A percentile compares a stretch with the other conserved stretches of the same genome.
Conservation (phyloP, 2,797 vertebrate genomes). For the Danio tinwini region DNA sequence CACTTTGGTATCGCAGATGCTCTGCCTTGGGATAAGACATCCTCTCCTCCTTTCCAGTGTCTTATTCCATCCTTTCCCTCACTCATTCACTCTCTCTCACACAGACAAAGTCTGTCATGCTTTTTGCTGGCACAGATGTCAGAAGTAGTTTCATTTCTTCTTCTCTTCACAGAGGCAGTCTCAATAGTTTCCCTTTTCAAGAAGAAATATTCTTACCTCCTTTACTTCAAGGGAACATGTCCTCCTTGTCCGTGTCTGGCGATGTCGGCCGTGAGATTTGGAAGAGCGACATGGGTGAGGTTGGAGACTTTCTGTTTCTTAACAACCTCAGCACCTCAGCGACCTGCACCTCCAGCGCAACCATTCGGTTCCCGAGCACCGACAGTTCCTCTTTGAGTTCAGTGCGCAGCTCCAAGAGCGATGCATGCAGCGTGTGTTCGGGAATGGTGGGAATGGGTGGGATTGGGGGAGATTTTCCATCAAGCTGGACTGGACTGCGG, state of each 20-base stretch:
- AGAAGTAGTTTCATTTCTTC: not conserved
- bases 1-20: constrained; percentile 37
- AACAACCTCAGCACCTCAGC: constrained; percentile 92
- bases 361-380: constrained; percentile 87
- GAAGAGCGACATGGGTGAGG: constrained; percentile 86
- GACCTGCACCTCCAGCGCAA: constrained; percentile 90
- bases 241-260: constrained; percentile 90
- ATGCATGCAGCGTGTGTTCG: constrained; percentile 93
- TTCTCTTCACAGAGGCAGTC: not conserved
- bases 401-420: constrained; percentile 90
- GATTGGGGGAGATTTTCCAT: constrained; percentile 77
- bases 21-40: constrained; percentile 47
- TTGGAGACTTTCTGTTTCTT: constrained; percentile 79
- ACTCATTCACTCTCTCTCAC: constrained; percentile 8
- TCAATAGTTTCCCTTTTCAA: not conserved
- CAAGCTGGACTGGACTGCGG: constrained; percentile 88
- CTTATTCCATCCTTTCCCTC: constrained; percentile 19
- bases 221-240: constrained; percentile 82
- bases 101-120: constrained; percentile 1
- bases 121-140: constrained; percentile 27
- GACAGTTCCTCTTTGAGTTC: constrained; percentile 97
- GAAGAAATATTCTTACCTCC: constrained; percentile 9
- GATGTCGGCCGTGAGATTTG: constrained; percentile 93
- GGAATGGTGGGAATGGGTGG: constrained; percentile 90
- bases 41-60: constrained; percentile 26